Evolutionary conservation across 92 coral and sea anemone species (phyloP), one percentile per base, ranked within the genome.

Genomic region (Zoanthus sociatus): DNA sequence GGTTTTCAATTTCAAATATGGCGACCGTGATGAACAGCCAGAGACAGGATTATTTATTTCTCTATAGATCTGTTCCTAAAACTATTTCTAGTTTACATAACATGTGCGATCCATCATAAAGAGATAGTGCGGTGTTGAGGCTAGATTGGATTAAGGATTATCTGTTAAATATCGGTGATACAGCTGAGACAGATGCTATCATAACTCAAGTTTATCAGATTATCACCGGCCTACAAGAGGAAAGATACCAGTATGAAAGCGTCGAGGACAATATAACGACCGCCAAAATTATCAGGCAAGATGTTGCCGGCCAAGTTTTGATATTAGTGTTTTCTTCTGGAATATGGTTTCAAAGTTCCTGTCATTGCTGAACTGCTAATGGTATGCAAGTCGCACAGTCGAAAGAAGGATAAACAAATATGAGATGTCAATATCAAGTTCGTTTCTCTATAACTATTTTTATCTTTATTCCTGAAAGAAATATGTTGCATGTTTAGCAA

Each of bases 321-420:
- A 89, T 82, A 89, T 89, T 77, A 89, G 89, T 56, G 92, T 75
- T 83, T 89, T 63, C 84, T 83, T 66, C 85, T 89, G 84, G 89
- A 89, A 89, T 84, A 84, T 73, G 83, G 84, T 74, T 89, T 89
- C 85, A 89, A 89, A 89, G 92, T 89, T 89, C 92, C 89, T 73
- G 92, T 89, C 83, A 84, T 76, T 37, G 92, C 89, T 81, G 81
- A 88, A 73, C 91, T 88, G 91, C 91, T 81, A 71, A 88, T 88
- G 91, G 91, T 88, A 79, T 88, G 83, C 91, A 37, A 31, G 81
- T 88, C 82, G 91, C 91, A 88, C 91, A 68, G 87, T 88, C 72
- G 82, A 88, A 88, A 81, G 87, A 85, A 85, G 88, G 88, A 74
- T 74, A 82, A 85, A 85, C 83, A 85, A 85, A 85, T 74, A 85